Conservation (phyloP, 2,113 vertebrate species). For the Tor tambroides region DNA sequence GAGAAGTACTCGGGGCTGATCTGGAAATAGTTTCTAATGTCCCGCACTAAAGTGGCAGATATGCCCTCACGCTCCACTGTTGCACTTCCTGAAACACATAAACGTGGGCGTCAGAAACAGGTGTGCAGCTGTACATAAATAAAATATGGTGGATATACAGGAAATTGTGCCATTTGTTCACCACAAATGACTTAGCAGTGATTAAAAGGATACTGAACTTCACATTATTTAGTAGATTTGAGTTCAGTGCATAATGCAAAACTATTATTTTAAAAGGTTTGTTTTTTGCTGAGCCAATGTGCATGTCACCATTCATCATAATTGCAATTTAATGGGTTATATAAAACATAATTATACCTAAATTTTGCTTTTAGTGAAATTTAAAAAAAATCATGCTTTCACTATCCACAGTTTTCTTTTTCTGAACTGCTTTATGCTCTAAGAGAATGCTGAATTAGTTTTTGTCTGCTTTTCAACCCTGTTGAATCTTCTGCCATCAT, state of each 20-base stretch:
- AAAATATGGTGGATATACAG: neutral
- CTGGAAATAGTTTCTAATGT: conserved; percentile 98
- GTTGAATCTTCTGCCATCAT: no score
- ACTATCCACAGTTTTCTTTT: no score
- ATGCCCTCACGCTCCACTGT: conserved; percentile 93
- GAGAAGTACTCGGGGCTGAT: conserved; percentile 97
- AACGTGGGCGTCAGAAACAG: neutral
- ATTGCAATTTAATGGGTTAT: neutral
- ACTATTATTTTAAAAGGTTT: neutral
- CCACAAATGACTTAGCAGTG: neutral
- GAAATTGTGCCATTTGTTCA: neutral
- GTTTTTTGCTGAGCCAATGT: neutral
- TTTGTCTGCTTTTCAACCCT: neutral
- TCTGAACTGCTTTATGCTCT: neutral
- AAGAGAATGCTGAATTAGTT: neutral
- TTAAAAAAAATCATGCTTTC: no score
- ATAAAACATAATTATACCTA: neutral
- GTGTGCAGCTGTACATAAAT: neutral
- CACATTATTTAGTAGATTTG: neutral
- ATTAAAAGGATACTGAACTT: neutral
- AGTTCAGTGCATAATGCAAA: neutral
- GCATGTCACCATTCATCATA: neutral
- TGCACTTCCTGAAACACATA: conserved; percentile 81
- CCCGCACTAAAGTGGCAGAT: conserved; percentile 87
- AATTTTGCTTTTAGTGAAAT: neutral